These are phyloP conservation scores for Rugalucina vietnamica DNA, from an alignment of 2,888 invertebrate genomes.

Conservation along the genomic window DNA sequence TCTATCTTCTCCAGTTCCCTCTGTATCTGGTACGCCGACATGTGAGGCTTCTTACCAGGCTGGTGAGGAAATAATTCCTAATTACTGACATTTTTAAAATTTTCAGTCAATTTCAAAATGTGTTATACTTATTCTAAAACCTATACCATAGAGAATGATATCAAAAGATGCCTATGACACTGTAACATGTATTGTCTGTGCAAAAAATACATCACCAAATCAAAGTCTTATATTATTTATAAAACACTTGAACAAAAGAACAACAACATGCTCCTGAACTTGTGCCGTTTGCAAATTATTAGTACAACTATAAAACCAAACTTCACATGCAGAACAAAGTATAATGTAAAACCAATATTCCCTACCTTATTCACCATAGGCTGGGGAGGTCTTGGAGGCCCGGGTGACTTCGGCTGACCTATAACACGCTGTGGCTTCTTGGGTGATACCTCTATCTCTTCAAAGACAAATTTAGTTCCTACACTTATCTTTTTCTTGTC, in stretches of 20 bases:
- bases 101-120: no score
- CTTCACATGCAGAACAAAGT: background rate
- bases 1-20: conserved; percentile 91
- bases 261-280: no score
- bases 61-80: no score
- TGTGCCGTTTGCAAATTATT: no score
- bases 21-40: conserved; percentile 86
- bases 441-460: conserved; percentile 27
- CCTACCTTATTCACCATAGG: conserved; percentile 14
- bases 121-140: no score
- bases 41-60: conserved; percentile 38
- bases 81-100: no score
- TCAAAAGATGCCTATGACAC: no score
- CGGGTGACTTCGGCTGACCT: conserved; percentile 19
- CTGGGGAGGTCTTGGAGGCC: conserved; percentile 9
- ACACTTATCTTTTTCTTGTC: conserved; percentile 66
- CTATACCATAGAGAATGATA: no score
- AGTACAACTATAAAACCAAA: background rate
- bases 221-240: no score
- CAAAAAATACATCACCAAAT: no score
- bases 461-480: conserved; percentile 61
- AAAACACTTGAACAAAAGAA: no score
- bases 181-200: no score
- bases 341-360: background rate
- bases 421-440: conserved; percentile 36